Base-by-base conservation (phyloP, 2,888 invertebrate species). In the Agrotis exclamationis region DNA sequence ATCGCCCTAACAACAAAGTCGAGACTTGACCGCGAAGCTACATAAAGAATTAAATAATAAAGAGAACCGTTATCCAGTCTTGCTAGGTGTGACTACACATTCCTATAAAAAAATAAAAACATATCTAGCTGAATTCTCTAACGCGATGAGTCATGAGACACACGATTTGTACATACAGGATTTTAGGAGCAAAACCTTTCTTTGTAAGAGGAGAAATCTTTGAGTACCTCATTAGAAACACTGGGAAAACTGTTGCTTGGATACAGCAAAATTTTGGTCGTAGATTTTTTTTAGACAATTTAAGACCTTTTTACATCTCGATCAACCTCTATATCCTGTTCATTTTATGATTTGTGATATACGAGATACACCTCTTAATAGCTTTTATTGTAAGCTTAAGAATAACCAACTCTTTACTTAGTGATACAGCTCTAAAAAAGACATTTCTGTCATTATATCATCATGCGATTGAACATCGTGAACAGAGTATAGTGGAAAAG, bases 91-190 rank as follows among this genome's bases (percentile, higher is more conserved):
- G 86, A 90, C 88, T 83, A 85, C 89, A 87, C 84, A 44, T 82
- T 87, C 84, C 91, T 92, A 56, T 56, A 92, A 90, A 86, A 89
- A 86, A 89, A 77, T 70, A 78, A 77, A 67, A 76, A 76, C 74
- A 88, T 86, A 88, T 86, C 91, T 94, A 93, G 90, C 91, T 85
- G 89, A 88, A 84, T 83, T 87, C 87, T 89, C 92, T 93, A 93
- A 88, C 87, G 86, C 82, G 86, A 89, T 88, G 91, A 87, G 84
- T 89, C 86, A 88, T 88, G 91, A 88, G 85, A 89, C 86, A 88
- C 76, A 88, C 76, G 69, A 70, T 88, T 96, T 96, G 95, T 96
- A 96, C 95, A 92, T 94, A 91, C 94, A 96, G 96, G 95, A 93
- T 94, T 93, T 93, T 87, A 88, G 88, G 92, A 94, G 93, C 93